Evolutionary conservation across 2,113 vertebrate species (phyloP).

Genomic region (Leptosomus discolor): DNA sequence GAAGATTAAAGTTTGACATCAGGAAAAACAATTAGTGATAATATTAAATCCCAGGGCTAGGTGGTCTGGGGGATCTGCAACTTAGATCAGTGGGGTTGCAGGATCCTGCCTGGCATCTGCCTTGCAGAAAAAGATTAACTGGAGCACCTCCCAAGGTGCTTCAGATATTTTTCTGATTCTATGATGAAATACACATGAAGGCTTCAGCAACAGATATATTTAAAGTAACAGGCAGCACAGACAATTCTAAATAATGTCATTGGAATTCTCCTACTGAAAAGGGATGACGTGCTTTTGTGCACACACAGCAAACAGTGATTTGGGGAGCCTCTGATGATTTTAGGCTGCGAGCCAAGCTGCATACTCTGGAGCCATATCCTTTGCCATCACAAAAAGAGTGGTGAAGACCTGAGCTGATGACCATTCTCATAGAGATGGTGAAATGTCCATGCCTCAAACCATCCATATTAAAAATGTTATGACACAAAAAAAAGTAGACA

Average conservation of each 20-base stretch:
- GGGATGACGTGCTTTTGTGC: rapidly evolving
- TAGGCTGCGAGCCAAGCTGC: not conserved
- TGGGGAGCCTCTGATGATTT: not conserved
- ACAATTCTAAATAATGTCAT: not conserved
- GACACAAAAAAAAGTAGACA: not conserved
- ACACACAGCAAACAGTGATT: not conserved
- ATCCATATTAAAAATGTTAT: not conserved
- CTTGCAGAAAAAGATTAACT: not conserved
- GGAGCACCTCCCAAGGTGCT: not conserved
- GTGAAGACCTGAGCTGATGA: not conserved
- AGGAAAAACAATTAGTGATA: not conserved
- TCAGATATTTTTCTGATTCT: not conserved
- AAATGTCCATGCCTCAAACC: not conserved
- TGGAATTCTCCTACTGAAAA: not conserved
- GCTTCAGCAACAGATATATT: not conserved
- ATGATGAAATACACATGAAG: not conserved
- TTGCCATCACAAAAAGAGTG: not conserved
- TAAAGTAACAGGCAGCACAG: not conserved
- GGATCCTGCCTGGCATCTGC: not conserved
- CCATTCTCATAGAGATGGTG: not conserved
- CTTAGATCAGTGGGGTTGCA: not conserved
- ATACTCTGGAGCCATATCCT: not conserved
- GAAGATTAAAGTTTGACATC: not conserved
- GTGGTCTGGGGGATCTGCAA: not conserved
- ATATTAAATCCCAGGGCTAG: not conserved